Evolutionary conservation across 2,113 vertebrate genomes (phyloP).

Genomic region (Pheucticus melanocephalus): DNA sequence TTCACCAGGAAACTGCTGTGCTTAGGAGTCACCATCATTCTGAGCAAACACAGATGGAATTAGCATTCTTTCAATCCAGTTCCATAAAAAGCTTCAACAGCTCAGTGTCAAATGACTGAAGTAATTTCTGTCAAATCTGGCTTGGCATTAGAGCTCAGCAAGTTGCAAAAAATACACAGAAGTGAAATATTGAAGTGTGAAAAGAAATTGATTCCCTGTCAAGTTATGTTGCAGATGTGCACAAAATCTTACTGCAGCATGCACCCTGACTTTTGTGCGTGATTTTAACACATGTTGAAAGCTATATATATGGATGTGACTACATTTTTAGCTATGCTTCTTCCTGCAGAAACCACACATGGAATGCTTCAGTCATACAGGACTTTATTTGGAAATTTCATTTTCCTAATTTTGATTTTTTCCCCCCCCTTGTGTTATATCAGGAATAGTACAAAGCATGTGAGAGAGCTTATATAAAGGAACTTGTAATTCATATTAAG

Average conservation of each 20-base stretch:
- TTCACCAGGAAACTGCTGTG: conserved; percentile 41
- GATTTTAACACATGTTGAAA: conserved; percentile 27
- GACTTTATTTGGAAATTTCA: neutral
- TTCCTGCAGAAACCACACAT: neutral
- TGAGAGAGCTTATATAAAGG: neutral
- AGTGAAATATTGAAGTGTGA: conserved; percentile 55
- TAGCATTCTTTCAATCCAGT: conserved; percentile 44
- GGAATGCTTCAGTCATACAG: neutral
- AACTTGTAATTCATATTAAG: neutral
- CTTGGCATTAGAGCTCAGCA: conserved; percentile 24
- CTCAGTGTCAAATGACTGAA: conserved; percentile 46
- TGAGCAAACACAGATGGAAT: conserved; percentile 51
- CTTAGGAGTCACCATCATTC: conserved; percentile 32
- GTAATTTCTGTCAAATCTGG: conserved; percentile 35
- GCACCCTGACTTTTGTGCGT: neutral
- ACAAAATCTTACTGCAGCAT: conserved; percentile 12
- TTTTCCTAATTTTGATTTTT: neutral
- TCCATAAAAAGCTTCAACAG: conserved; percentile 55
- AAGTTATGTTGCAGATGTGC: conserved; percentile 44
- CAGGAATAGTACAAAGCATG: neutral
- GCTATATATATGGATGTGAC: neutral
- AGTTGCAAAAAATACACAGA: conserved; percentile 26
- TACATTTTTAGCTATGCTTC: neutral
- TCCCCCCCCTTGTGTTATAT: neutral
- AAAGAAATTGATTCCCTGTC: conserved; percentile 31